Evolutionary conservation across 1,140 invertebrate species (phyloP).

Genomic region (Leptoteleia sp.): DNA sequence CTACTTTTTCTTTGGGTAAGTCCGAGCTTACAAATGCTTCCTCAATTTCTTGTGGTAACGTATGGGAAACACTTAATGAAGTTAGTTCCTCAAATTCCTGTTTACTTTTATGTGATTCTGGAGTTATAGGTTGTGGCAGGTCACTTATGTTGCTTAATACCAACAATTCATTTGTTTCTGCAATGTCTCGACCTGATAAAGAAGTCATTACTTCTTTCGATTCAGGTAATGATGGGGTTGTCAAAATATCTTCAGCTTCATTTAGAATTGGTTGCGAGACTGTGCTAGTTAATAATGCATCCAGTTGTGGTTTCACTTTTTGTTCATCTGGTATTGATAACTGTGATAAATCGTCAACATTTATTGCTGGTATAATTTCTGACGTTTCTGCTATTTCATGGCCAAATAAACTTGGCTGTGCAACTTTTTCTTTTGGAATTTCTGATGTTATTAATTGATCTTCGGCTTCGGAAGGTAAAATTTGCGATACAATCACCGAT

Average conservation of each 20-base stretch:
- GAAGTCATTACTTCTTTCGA: conserved; percentile 59
- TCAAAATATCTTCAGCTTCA: conserved; percentile 71
- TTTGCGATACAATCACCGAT: conserved; percentile 69
- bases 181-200: conserved; percentile 44
- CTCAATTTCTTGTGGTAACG: conserved; percentile 69
- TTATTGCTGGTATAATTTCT: conserved; percentile 65
- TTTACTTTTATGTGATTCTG: conserved; percentile 67
- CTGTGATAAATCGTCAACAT: conserved; percentile 51
- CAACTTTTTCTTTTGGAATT: conserved; percentile 40
- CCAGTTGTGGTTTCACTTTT: conserved; percentile 68
- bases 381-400: conserved; percentile 68
- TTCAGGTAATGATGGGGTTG: conserved; percentile 34
- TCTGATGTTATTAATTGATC: conserved; percentile 44
- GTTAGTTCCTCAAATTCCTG: conserved; percentile 69
- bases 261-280: conserved; percentile 68
- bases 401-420: conserved; percentile 33
- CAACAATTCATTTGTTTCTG: conserved; percentile 72
- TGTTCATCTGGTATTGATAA: conserved; percentile 59
- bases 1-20: conserved; percentile 48
- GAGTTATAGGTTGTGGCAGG: conserved; percentile 45
- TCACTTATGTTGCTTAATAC: conserved; percentile 65
- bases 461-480: conserved; percentile 68
- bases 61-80: conserved; percentile 67
- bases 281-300: conserved; percentile 67
- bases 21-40: conserved; percentile 40